Base-by-base conservation (phyloP, 2,888 invertebrate genomes). In the Dryadula phaetusa region DNA sequence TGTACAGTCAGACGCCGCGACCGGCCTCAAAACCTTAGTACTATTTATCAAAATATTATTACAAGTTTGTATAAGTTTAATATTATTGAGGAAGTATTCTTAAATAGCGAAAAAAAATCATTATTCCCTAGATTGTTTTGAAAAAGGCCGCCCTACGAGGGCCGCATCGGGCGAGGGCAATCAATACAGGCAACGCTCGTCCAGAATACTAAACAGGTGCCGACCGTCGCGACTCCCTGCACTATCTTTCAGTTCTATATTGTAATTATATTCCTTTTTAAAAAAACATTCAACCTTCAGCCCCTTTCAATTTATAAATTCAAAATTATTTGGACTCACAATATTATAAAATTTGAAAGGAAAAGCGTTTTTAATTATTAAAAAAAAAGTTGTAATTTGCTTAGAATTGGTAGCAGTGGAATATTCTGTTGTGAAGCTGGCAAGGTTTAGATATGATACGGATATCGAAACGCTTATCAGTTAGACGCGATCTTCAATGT, bases 121-220 rank as follows among this genome's bases (percentile, higher is more conserved):
- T 87, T 84, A 86, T 79, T 81, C 78, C 74, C 76, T 77, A 85
- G 87, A 88, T 90, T 91, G 91, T 90, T 91, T 91, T 90, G 87
- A 86, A 88, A 88, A 87, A 87, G 85, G 85, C 86, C 84, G 83
- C 83, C 84, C 84, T 80, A 74, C 78, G 76, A 76, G 79, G 78
- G 76, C 73, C 71, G 75, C 75, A 76, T 79, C 78, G 76, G 76
- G 80, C 77, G 79, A 76, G 80, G 91, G 90, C 94, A 94, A 94
- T 94, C 94, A 94, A 94, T 94, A 94, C 94, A 93, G 93, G 92
- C 93, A 91, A 92, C 85, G 93, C 93, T 91, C 88, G 87, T 77
- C 76, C 92, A 88, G 94, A 93, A 94, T 94, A 93, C 94, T 93
- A 94, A 94, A 77, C 84, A 85, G 86, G 80, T 79, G 74, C 80